These are phyloP conservation scores for Vesta saturnalis DNA, from an alignment of 2,888 invertebrate genomes.

Conservation along the genomic window DNA sequence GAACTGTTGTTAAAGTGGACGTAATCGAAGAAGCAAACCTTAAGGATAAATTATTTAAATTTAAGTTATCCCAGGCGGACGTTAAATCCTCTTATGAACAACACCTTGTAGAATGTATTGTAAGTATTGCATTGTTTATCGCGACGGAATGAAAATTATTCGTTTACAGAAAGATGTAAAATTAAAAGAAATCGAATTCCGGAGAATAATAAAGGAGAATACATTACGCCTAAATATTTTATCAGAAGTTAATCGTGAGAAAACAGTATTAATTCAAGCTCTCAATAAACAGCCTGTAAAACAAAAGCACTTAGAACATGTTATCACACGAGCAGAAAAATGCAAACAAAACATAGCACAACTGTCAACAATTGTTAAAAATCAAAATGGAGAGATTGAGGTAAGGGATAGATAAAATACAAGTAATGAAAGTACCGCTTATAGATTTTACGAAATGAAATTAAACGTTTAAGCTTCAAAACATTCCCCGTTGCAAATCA, in stretches of 20 bases:
- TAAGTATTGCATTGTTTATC: constrained; percentile 41
- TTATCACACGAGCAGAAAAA: constrained; percentile 51
- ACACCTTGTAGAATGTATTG: constrained; percentile 60
- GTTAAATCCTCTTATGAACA: constrained; percentile 62
- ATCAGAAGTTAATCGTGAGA: constrained; percentile 66
- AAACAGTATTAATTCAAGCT: constrained; percentile 60
- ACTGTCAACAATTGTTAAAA: constrained; percentile 55
- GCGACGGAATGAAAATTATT: background rate
- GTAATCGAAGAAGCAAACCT: constrained; percentile 69
- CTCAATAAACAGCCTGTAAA: constrained; percentile 57
- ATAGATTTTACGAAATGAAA: constrained; percentile 46
- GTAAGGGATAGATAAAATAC: constrained; percentile 46
- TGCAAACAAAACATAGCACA: constrained; percentile 58
- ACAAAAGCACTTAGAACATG: constrained; percentile 48
- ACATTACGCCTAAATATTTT: constrained; percentile 67
- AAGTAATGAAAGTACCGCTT: background rate
- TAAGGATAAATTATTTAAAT: constrained; percentile 65
- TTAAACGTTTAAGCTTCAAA: constrained; percentile 42
- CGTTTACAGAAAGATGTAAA: constrained; percentile 55
- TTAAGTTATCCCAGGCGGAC: constrained; percentile 64
- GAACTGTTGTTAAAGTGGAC: constrained; percentile 64
- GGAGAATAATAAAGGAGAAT: constrained; percentile 63
- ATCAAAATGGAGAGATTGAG: background rate
- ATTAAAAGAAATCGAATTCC: constrained; percentile 58
- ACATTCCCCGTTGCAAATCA: background rate